Conservation (phyloP, 2,888 invertebrate species). For the Panzeria rudis region DNA sequence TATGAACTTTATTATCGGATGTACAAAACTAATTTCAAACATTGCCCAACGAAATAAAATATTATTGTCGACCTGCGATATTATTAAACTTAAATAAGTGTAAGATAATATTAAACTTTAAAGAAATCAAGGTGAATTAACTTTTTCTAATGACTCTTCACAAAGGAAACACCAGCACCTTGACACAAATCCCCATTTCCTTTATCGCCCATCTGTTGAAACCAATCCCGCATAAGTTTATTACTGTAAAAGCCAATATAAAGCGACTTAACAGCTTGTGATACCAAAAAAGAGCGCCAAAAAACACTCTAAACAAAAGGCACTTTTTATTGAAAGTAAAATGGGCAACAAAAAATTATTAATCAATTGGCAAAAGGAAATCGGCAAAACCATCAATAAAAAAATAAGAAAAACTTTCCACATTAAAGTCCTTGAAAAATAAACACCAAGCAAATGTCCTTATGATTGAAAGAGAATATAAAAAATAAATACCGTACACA, state of each 20-base stretch:
- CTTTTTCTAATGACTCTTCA: background rate
- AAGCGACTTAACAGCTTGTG: slow-evolving; percentile 4
- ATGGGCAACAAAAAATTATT: slow-evolving; percentile 24
- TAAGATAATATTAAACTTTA: too few relatives aligned
- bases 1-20: too few relatives aligned
- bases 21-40: too few relatives aligned
- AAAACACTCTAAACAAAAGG: background rate
- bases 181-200: background rate
- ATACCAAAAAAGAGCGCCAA: background rate
- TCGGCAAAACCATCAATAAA: background rate
- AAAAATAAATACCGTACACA: slow-evolving; percentile 3
- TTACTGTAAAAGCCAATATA: background rate
- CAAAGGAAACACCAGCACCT: background rate
- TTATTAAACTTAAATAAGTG: too few relatives aligned
- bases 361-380: slow-evolving; percentile 48
- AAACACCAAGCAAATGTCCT: slow-evolving; percentile 25
- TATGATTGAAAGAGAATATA: background rate
- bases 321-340: slow-evolving; percentile 18
- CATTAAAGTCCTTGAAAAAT: slow-evolving; percentile 51
- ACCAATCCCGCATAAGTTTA: background rate
- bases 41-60: too few relatives aligned
- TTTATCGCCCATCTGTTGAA: background rate
- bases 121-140: background rate
- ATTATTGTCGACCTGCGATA: too few relatives aligned
- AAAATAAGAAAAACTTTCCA: slow-evolving; percentile 32